These are phyloP conservation scores for Corythornis madagascariensis DNA, from an alignment of 2,113 vertebrate species.

Conservation along the genomic window DNA sequence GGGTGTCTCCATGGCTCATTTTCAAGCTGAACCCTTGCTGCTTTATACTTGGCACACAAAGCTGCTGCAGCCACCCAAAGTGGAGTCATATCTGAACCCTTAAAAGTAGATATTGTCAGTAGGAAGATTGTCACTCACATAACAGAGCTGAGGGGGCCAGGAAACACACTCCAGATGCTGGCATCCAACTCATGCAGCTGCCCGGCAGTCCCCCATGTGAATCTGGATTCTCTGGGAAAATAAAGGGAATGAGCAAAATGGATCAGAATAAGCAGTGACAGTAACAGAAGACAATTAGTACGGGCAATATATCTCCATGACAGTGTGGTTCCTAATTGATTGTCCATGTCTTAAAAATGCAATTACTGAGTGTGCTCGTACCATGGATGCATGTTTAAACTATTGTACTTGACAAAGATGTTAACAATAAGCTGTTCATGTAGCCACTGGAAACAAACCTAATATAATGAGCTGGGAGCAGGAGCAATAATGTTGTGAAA, in stretches of 20 bases:
- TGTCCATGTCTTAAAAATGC: not conserved
- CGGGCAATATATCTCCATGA: not conserved
- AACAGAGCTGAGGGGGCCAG: not conserved
- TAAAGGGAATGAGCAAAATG: not conserved
- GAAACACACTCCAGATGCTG: not conserved
- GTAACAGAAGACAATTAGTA: not conserved
- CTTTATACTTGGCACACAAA: not conserved
- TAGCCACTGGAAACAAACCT: not conserved
- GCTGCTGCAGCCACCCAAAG: not conserved
- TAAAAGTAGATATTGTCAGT: not conserved
- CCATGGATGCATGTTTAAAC: not conserved
- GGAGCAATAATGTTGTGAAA: not conserved
- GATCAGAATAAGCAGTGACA: not conserved
- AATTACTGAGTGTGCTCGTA: not conserved
- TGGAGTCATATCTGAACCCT: not conserved
- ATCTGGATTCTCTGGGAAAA: not conserved
- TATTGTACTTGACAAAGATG: not conserved
- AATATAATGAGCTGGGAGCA: not conserved
- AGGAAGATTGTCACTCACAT: not conserved
- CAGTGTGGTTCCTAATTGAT: not conserved
- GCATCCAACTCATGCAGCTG: not conserved
- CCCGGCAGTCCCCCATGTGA: not conserved
- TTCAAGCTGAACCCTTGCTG: not conserved
- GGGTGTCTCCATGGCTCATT: not conserved
- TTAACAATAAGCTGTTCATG: not conserved